These are phyloP conservation scores for Zaprionus vittiger DNA, from an alignment of 1,140 invertebrate species.

Conservation along the genomic window DNA sequence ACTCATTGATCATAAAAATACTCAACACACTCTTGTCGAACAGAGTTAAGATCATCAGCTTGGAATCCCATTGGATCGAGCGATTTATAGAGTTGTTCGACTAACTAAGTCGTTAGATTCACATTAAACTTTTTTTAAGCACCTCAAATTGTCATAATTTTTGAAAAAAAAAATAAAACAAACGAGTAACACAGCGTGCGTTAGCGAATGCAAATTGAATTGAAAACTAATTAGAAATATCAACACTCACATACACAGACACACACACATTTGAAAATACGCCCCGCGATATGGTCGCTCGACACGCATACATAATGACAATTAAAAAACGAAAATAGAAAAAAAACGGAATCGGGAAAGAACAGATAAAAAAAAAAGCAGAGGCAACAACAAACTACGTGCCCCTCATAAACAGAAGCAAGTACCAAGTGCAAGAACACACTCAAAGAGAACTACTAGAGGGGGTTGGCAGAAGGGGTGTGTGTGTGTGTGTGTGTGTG, in stretches of 20 bases:
- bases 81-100: constrained; percentile 38
- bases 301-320: constrained; percentile 77
- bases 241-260: constrained; percentile 41
- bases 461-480: no score
- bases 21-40: constrained; percentile 10
- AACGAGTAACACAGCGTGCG: constrained; percentile 42
- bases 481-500: no score
- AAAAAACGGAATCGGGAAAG: constrained; percentile 37
- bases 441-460: neutral
- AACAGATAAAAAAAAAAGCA: constrained; percentile 8
- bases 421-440: constrained; percentile 49
- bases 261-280: constrained; percentile 39
- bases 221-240: constrained; percentile 81
- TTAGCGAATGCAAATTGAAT: constrained; percentile 75
- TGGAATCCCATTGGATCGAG: neutral
- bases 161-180: constrained; percentile 16
- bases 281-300: constrained; percentile 56
- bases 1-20: constrained; percentile 52
- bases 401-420: constrained; percentile 64
- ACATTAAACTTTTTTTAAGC: constrained; percentile 60
- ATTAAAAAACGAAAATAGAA: constrained; percentile 72
- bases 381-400: constrained; percentile 8
- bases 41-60: constrained; percentile 37
- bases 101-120: constrained; percentile 48
- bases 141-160: constrained; percentile 72